Conservation (phyloP, 2,888 invertebrate genomes). For the Lepidochitona cinerea region DNA sequence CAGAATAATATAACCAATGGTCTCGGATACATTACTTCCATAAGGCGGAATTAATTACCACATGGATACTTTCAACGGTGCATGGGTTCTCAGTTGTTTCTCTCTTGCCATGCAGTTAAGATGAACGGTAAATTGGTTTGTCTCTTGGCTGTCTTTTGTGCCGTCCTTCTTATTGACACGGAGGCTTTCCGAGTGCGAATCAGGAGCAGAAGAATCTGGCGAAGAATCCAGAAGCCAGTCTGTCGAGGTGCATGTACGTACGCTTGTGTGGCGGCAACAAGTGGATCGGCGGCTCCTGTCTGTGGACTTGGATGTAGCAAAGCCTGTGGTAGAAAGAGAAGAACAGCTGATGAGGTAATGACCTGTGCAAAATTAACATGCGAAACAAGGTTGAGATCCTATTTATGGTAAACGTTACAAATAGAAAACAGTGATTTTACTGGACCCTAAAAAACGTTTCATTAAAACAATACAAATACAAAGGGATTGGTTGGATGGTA, state of each 20-base stretch:
- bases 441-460: too few relatives aligned
- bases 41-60: not conserved
- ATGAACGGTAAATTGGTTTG: not conserved
- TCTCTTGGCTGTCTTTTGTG: not conserved
- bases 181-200: not conserved
- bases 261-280: not conserved
- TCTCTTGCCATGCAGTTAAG: not conserved
- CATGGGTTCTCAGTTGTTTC: not conserved
- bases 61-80: not conserved
- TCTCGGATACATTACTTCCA: not conserved
- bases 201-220: not conserved
- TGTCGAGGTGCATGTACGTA: slow-evolving; percentile 1
- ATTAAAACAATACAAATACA: too few relatives aligned
- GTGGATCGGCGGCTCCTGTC: slow-evolving; percentile 1
- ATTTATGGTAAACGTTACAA: too few relatives aligned
- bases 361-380: too few relatives aligned
- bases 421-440: too few relatives aligned
- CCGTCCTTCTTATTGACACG: not conserved
- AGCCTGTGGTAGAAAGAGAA: not conserved
- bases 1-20: too few relatives aligned
- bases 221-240: not conserved
- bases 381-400: too few relatives aligned
- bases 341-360: not conserved
- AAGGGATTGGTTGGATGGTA: too few relatives aligned
- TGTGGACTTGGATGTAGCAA: not conserved